phyloP scores from a whole-genome alignment of 2,113 vertebrate genomes.

The Nothobranchius furzeri region DNA sequence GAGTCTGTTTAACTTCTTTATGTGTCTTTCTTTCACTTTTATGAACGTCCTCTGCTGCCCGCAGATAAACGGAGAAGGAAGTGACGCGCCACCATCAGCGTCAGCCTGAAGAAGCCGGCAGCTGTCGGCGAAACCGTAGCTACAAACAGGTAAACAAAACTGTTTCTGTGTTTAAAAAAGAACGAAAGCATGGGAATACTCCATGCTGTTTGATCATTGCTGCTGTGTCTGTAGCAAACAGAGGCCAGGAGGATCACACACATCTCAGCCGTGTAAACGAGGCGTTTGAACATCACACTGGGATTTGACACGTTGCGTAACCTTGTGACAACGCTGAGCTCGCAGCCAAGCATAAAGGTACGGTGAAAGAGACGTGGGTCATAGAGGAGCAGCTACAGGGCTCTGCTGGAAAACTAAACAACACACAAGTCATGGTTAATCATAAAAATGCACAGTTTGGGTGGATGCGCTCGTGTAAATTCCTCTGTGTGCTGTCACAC shows the following conservation, averaged over 20 bases:
- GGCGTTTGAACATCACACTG: slow-evolving; percentile 98
- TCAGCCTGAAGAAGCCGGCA: no score
- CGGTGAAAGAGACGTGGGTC: slow-evolving; percentile 9
- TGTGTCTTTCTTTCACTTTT: no score
- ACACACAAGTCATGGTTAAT: no score
- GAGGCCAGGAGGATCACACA: slow-evolving; percentile 92
- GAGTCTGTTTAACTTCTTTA: no score
- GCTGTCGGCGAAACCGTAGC: no score
- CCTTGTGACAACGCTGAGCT: slow-evolving; percentile 89
- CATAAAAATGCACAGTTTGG: no score
- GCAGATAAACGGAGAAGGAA: no score
- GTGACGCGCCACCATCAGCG: no score
- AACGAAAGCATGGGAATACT: no score
- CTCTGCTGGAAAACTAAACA: neutral
- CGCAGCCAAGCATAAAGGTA: slow-evolving; percentile 94
- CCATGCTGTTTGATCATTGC: neutral
- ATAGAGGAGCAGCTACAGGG: neutral
- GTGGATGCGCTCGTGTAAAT: neutral
- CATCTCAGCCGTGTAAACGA: slow-evolving; percentile 96
- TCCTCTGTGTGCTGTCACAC: slow-evolving; percentile 56
- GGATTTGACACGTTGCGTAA: slow-evolving; percentile 94
- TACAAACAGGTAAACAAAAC: no score
- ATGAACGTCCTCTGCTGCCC: no score
- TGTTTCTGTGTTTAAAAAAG: no score
- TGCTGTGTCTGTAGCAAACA: slow-evolving; percentile 71